These are phyloP conservation scores for Drosophila meridionalis DNA, from an alignment of 2,888 invertebrate genomes.

Conservation along the genomic window DNA sequence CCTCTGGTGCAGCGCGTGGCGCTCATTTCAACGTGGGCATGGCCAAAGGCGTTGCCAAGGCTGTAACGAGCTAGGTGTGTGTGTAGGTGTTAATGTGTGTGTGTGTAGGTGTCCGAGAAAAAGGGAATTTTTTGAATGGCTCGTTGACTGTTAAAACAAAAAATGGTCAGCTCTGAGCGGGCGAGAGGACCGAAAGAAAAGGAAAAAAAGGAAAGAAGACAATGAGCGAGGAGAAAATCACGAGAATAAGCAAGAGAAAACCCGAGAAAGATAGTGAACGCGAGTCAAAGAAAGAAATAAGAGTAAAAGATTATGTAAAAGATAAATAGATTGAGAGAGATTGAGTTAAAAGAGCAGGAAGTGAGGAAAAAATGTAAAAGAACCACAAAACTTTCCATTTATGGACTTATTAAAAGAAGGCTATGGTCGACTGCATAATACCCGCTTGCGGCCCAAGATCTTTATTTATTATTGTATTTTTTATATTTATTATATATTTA, in stretches of 20 bases:
- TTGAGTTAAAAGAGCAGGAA: not conserved
- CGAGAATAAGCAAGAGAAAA: not conserved
- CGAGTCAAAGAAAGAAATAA: not conserved
- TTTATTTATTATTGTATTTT: too few relatives aligned
- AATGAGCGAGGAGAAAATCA: not conserved
- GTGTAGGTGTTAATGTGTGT: not conserved
- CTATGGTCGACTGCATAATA: too few relatives aligned
- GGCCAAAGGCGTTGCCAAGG: conserved; percentile 42
- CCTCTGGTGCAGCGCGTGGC: conserved; percentile 39
- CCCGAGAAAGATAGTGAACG: not conserved
- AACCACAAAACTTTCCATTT: not conserved
- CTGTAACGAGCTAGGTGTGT: conserved; percentile 45
- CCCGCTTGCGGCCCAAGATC: too few relatives aligned
- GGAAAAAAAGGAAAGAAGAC: not conserved
- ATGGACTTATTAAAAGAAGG: not conserved
- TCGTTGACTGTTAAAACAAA: not conserved
- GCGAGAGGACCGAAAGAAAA: too few relatives aligned
- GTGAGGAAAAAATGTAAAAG: not conserved
- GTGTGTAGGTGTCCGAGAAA: conserved; percentile 20
- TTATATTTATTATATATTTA: too few relatives aligned
- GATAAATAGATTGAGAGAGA: not conserved
- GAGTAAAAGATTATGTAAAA: not conserved
- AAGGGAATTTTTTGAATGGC: conserved; percentile 38
- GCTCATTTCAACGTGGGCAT: conserved; percentile 47
- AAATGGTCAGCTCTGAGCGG: not conserved